Base-by-base conservation (phyloP, 2,113 vertebrate species). In the Cygnus buccinator region DNA sequence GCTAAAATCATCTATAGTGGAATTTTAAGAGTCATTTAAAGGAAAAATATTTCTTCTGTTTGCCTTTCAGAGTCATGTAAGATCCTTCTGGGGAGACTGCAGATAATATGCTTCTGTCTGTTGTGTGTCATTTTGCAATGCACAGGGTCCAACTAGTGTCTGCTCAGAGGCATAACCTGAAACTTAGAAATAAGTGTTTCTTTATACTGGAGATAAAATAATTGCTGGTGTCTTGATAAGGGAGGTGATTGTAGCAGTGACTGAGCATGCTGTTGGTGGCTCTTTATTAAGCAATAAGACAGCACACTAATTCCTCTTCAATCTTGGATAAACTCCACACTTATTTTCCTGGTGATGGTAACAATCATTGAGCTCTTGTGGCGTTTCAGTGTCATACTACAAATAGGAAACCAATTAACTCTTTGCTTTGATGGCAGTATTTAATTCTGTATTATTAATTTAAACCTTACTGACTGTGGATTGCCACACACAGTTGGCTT, bases 401-500 rank as follows among this genome's bases (percentile, higher is more conserved):
- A 97, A 97, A 93, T 43, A 93, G 89, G 92, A 97, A 97, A 94
- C 83, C 95, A 97, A 98, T 98, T 98, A 97, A 97, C 93, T 97
- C 95, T 97, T 97, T 85, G 75, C 94, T 98, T 98, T 98, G 96
- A 97, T 98, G 97, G 74, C 84, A 97, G 94, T 93, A 97, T 93
- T 97, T 98, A 96, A 95, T 89, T 97, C 95, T 96, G 33, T 93
- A 87, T 97, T 97, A 97, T 97, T 98, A 97, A 98, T 98, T 97
- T 95, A 97, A 98, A 97, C 93, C 96, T 96, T 96, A 95, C 81
- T 75, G 94, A 37, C 91, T 96, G 79, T 94, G 91, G 95, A 96
- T 95, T 95, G 87, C 95, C 96, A 95, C 95, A 92, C 92, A 91
- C 46, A 96, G 93, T 95, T 94, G 92, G 94, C 86, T 97, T 95